Conservation (phyloP, 2,888 invertebrate genomes). For the Limnephilus lunatus region DNA sequence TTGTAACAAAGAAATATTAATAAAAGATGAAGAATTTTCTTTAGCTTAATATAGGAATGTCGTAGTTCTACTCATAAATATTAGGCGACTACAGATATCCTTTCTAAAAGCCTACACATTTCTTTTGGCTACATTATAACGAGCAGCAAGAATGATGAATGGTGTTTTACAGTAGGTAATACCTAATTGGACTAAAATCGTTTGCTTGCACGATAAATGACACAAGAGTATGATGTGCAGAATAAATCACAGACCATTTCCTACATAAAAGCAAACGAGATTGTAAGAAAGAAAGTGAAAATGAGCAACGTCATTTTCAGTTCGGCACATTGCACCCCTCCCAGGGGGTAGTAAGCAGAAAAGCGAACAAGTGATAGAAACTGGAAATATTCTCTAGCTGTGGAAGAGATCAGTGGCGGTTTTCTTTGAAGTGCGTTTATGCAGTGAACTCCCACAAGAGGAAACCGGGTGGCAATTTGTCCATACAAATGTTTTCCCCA, state of each 20-base stretch:
- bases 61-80: not conserved
- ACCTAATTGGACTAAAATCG: no score
- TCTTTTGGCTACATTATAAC: not conserved
- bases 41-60: not conserved
- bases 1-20: not conserved
- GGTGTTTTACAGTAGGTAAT: not conserved
- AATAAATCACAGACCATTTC: constrained; percentile 29
- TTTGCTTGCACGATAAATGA: not conserved
- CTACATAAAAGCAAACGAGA: constrained; percentile 20
- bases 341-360: not conserved
- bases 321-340: not conserved
- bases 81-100: not conserved
- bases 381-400: not conserved
- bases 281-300: not conserved
- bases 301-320: constrained; percentile 43
- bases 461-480: no score
- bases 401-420: not conserved
- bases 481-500: no score
- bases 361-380: not conserved
- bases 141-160: not conserved
- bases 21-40: not conserved
- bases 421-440: no score
- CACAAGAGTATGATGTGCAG: not conserved
- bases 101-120: not conserved
- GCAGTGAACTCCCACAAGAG: no score